These are phyloP conservation scores for Eurypyga helias DNA, from an alignment of 2,113 vertebrate genomes.

Conservation along the genomic window DNA sequence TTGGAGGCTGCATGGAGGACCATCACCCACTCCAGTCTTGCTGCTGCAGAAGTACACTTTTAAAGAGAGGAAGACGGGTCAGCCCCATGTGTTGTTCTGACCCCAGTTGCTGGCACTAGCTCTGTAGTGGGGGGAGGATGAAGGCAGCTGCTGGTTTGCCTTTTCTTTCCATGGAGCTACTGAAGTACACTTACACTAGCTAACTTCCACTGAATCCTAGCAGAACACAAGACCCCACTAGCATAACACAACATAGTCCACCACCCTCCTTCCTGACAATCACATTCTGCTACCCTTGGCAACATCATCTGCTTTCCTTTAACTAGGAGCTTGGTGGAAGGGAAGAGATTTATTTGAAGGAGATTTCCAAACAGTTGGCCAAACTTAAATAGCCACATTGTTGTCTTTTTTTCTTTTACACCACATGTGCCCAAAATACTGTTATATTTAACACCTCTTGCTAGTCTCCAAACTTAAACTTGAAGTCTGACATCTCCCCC, in stretches of 20 bases:
- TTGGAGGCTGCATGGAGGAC: not conserved
- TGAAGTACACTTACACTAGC: not conserved
- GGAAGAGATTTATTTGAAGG: not conserved
- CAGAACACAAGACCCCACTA: not conserved
- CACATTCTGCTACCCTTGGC: fast-evolving
- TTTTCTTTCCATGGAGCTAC: not conserved
- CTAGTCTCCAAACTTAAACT: not conserved
- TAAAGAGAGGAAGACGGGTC: not conserved
- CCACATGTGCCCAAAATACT: fast-evolving
- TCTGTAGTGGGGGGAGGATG: not conserved
- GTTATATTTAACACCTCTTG: not conserved
- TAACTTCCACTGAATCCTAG: not conserved
- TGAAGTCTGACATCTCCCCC: not conserved
- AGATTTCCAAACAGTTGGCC: not conserved
- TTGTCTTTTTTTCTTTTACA: not conserved
- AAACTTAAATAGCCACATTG: fast-evolving
- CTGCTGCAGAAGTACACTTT: not conserved
- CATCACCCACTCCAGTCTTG: not conserved
- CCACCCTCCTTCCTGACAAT: not conserved
- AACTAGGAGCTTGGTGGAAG: not conserved
- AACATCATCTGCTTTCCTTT: not conserved
- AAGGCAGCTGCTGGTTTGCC: not conserved
- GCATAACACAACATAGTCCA: too few species aligned
- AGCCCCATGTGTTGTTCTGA: fast-evolving
- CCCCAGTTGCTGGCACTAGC: not conserved